These are phyloP conservation scores for Acanthopleura granulata DNA, from an alignment of 2,888 invertebrate species.

Conservation along the genomic window DNA sequence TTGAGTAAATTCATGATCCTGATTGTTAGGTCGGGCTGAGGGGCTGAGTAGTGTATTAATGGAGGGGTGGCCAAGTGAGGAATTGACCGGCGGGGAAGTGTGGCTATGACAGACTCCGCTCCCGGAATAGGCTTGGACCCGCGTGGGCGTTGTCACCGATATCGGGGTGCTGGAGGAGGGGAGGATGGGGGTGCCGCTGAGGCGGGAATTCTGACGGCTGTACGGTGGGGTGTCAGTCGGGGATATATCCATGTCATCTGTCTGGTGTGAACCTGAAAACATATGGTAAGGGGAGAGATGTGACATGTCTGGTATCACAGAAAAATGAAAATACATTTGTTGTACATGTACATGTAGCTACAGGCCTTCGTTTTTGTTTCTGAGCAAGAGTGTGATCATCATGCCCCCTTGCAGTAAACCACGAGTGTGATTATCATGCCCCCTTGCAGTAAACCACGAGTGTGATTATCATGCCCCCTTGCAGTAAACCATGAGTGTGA, in stretches of 20 bases:
- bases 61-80: neutral
- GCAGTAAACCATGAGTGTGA: too few species aligned
- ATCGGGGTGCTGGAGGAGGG: conserved; percentile 34
- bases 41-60: conserved; percentile 20
- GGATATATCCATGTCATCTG: conserved; percentile 95
- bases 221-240: conserved; percentile 80
- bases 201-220: conserved; percentile 28
- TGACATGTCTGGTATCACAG: too few species aligned
- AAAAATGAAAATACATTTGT: too few species aligned
- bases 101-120: conserved; percentile 20
- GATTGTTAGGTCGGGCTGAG: conserved; percentile 35
- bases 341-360: too few species aligned
- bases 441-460: too few species aligned
- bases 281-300: neutral
- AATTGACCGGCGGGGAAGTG: conserved; percentile 25
- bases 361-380: too few species aligned
- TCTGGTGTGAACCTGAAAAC: conserved; percentile 70
- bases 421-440: too few species aligned
- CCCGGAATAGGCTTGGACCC: conserved; percentile 29
- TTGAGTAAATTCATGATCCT: conserved; percentile 71
- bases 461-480: too few species aligned
- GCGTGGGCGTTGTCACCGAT: conserved; percentile 4
- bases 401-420: too few species aligned
- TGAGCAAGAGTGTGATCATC: too few species aligned
- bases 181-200: conserved; percentile 44